Base-by-base conservation (phyloP, 2,797 vertebrate genomes). In the Garrulus glandarius region DNA sequence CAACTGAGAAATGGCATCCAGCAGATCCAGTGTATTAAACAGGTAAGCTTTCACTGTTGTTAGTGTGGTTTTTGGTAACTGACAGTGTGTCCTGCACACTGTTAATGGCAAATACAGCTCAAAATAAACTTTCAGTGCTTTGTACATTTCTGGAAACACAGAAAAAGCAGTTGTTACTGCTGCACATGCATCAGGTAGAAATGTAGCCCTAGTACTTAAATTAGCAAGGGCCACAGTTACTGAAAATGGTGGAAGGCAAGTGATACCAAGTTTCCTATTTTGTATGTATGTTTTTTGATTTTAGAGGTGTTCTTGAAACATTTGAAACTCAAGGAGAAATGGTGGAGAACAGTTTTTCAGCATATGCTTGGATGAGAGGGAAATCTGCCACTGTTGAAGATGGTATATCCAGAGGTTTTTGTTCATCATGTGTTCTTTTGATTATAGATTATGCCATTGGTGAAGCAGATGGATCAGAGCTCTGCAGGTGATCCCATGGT, bases 21-120 rank as follows among this genome's bases (percentile, higher is more conserved):
- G 81, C 99, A 99, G 97, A 99, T 99, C 89, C 98, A 98, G 87
- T 98, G 97, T 56, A 93, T 99, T 83, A 99, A 99, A 96, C 99
- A 99, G 98, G 99, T 99, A 79, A 88, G 93, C n/a, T 70, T 80
- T 67, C 57, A 32, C 24, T 92, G 41, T 37, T 87, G 44, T 41
- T 71, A 36, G 3, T 12, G 46, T 89, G 32, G 16, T 6, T 77
- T 93, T 83, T 89, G 69, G 23, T 65, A 44, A 84, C 24, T 87
- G 23, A 22, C 29, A 27, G 30, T 27, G 50, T 92, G 57, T 82
- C 6, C 4, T 64, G 52, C 68, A 23, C 11, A 16, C 27, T 43
- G 5, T 30, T 50, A 52, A 21, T 34, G 26, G 60, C 10, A 70
- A 82, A 39, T 30, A 41, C 9, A 63, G 1, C 37, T 80, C 27